Evolutionary conservation across 2,797 vertebrate genomes (phyloP).

Genomic region (Prionace glauca): DNA sequence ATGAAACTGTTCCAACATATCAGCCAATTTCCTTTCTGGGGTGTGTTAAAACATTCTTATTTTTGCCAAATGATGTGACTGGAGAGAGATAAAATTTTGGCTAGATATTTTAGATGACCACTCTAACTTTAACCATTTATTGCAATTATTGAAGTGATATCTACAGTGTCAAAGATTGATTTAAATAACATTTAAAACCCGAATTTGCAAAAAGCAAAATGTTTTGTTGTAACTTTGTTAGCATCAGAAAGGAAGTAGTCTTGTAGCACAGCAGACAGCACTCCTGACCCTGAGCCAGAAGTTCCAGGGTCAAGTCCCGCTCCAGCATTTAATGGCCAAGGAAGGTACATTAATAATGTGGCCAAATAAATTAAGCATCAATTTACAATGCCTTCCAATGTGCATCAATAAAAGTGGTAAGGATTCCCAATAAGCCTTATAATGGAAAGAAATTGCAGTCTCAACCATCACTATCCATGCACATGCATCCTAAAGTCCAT

Average conservation of each 20-base stretch:
- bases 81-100: background rate
- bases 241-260: background rate
- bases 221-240: background rate
- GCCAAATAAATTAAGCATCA: too few relatives aligned
- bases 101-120: background rate
- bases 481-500: too few relatives aligned
- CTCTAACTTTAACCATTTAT: background rate
- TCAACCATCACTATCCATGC: too few relatives aligned
- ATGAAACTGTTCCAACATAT: background rate
- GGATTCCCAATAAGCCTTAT: too few relatives aligned
- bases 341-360: too few relatives aligned
- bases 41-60: background rate
- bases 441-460: too few relatives aligned
- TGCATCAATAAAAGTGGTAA: too few relatives aligned
- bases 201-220: background rate
- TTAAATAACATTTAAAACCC: background rate
- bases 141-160: background rate
- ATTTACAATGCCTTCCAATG: too few relatives aligned
- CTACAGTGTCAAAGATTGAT: background rate
- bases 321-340: too few relatives aligned
- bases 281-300: too few relatives aligned
- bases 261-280: too few relatives aligned
- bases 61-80: background rate
- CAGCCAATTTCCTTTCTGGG: background rate
- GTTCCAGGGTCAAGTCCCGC: too few relatives aligned